phyloP scores from a whole-genome alignment of 2,888 invertebrate genomes.

The Hydrotaea diabolus region DNA sequence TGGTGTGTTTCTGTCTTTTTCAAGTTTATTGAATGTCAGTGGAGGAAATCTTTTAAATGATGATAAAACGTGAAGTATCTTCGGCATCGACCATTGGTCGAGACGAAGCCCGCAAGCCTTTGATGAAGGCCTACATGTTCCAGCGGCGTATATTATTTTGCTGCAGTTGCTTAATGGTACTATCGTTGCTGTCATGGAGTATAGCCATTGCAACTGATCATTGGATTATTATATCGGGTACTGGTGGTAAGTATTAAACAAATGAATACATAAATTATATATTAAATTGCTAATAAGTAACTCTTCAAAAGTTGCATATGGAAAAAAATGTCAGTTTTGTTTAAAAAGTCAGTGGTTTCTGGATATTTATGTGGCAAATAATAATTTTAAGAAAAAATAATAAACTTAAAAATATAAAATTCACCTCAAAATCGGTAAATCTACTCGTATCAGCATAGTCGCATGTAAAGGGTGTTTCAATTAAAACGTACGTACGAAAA shows the following conservation, averaged over 20 bases:
- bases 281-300: too few relatives aligned
- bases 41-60: slow-evolving; percentile 51
- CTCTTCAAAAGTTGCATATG: too few relatives aligned
- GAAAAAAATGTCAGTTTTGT: too few relatives aligned
- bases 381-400: too few relatives aligned
- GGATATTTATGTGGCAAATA: too few relatives aligned
- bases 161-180: slow-evolving; percentile 85
- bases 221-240: slow-evolving; percentile 85
- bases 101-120: slow-evolving; percentile 83
- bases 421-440: too few relatives aligned
- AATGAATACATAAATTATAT: too few relatives aligned
- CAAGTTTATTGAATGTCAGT: neutral
- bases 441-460: too few relatives aligned
- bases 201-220: slow-evolving; percentile 87
- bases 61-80: slow-evolving; percentile 76
- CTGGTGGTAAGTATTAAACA: slow-evolving; percentile 72
- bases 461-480: too few relatives aligned
- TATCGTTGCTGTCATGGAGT: slow-evolving; percentile 87
- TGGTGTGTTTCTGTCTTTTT: neutral
- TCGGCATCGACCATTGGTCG: slow-evolving; percentile 85
- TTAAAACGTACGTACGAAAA: too few relatives aligned
- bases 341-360: too few relatives aligned
- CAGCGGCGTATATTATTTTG: slow-evolving; percentile 88
- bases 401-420: too few relatives aligned
- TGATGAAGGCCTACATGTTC: slow-evolving; percentile 84